These are phyloP conservation scores for Poecilobothrus nobilitatus DNA, from an alignment of 2,888 invertebrate species.

Conservation along the genomic window DNA sequence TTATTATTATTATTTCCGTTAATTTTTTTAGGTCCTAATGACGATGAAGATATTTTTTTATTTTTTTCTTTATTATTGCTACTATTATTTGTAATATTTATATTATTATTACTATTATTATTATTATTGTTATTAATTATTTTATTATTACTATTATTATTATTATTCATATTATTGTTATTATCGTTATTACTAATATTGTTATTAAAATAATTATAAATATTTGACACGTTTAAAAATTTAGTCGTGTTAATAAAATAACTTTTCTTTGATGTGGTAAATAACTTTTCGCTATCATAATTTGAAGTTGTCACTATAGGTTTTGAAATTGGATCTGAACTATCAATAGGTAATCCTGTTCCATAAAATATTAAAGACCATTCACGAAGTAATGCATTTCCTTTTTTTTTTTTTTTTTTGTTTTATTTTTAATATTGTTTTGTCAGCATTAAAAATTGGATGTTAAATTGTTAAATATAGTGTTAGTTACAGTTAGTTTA, in stretches of 20 bases:
- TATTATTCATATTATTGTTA: background rate
- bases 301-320: constrained; percentile 36
- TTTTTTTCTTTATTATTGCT: constrained; percentile 16
- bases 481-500: background rate
- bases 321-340: constrained; percentile 53
- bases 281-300: constrained; percentile 25
- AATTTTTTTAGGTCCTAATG: constrained; percentile 24
- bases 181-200: background rate
- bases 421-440: background rate
- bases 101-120: background rate
- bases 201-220: background rate
- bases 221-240: background rate
- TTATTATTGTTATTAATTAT: background rate
- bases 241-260: background rate
- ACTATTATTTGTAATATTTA: background rate
- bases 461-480: background rate
- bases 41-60: constrained; percentile 1
- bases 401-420: constrained; percentile 43
- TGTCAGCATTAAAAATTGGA: background rate
- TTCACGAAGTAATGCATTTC: constrained; percentile 80
- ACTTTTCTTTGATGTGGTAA: constrained; percentile 13
- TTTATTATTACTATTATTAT: background rate
- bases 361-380: constrained; percentile 93
- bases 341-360: constrained; percentile 57
- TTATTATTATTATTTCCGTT: constrained; percentile 26